These are phyloP conservation scores for Thalpophila matura DNA, from an alignment of 2,888 invertebrate genomes.

Conservation along the genomic window DNA sequence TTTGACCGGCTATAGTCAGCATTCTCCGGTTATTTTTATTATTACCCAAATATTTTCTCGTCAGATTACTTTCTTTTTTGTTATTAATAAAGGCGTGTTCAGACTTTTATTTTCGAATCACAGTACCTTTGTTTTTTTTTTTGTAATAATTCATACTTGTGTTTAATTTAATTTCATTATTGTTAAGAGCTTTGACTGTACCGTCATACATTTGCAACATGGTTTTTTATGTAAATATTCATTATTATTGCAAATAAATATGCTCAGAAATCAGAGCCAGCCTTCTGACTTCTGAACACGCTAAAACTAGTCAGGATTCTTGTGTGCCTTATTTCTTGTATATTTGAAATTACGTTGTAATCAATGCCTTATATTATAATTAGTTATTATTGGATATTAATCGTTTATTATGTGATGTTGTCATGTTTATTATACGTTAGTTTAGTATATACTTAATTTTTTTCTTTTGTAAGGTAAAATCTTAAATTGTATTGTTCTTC, in stretches of 20 bases:
- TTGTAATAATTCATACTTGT: neutral
- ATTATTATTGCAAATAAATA: too few relatives aligned
- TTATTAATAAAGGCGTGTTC: slow-evolving; percentile 54
- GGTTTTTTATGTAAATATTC: too few relatives aligned
- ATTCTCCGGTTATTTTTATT: slow-evolving; percentile 31
- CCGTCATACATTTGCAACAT: too few relatives aligned
- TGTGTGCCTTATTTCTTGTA: slow-evolving; percentile 60
- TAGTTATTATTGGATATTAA: slow-evolving; percentile 30
- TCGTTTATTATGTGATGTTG: slow-evolving; percentile 60
- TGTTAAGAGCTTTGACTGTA: too few relatives aligned
- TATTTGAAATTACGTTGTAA: slow-evolving; percentile 44
- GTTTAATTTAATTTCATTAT: too few relatives aligned
- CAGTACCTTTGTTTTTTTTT: neutral
- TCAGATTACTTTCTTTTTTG: slow-evolving; percentile 17
- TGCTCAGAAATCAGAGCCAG: too few relatives aligned
- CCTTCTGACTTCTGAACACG: slow-evolving; percentile 27
- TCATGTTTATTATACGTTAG: slow-evolving; percentile 4
- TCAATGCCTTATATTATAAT: slow-evolving; percentile 52
- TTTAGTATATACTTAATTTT: neutral
- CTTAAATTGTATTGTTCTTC: too few relatives aligned
- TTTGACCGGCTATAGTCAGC: slow-evolving; percentile 44
- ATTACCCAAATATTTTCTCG: slow-evolving; percentile 44
- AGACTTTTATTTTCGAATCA: too few relatives aligned
- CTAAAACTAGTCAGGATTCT: slow-evolving; percentile 59
- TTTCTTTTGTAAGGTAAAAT: too few relatives aligned